Base-by-base conservation (phyloP, 2,888 invertebrate species). In the Drosophila anomelani region DNA sequence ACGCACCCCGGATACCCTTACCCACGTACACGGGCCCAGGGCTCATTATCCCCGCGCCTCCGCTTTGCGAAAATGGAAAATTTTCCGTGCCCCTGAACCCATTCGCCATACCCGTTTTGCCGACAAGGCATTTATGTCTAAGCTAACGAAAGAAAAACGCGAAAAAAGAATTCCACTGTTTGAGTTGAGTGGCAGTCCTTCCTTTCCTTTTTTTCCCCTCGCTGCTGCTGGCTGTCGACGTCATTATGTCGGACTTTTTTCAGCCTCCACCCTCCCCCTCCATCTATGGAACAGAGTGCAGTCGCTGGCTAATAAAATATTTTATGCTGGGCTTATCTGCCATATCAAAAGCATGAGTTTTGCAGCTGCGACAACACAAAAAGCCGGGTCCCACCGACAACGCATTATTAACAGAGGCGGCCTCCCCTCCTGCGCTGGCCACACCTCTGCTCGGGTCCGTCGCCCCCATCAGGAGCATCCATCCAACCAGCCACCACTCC, bases 271-370 rank as follows among this genome's bases (percentile, higher is more conserved):
- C 26, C 34, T 47, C 9, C 12, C 12, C 4, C 34, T 1, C 12
- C 34, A 34, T 12, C 34, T 34, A 34, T 34, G 34, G 12, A 9
- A 34, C 34, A 2, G 47, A 67, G 54, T 75, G 77, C 81, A 81
- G 72, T 67, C 61, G 51, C 56, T 70, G 75, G 79, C 81, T 88
- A 88, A 85, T 88, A 88, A 85, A 85, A 85, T 88, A 88, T 85
- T 84, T 84, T 88, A 84, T 87, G 85, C 87, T 53, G 74, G 69
- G 81, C 79, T 86, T 86, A 88, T 84, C 87, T 83, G 77, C 66
- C 76, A 75, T 79, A 80, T 80, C 77, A 86, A 84, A 84, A 76
- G 67, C 73, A 70, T 80, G 77, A 82, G 76, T 83, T 82, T 72
- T 75, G 86, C 80, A 80, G 83, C 78, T 82, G 78, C 69, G 81